phyloP scores from a whole-genome alignment of 2,888 invertebrate genomes.

The Eustalomyia histrio region DNA sequence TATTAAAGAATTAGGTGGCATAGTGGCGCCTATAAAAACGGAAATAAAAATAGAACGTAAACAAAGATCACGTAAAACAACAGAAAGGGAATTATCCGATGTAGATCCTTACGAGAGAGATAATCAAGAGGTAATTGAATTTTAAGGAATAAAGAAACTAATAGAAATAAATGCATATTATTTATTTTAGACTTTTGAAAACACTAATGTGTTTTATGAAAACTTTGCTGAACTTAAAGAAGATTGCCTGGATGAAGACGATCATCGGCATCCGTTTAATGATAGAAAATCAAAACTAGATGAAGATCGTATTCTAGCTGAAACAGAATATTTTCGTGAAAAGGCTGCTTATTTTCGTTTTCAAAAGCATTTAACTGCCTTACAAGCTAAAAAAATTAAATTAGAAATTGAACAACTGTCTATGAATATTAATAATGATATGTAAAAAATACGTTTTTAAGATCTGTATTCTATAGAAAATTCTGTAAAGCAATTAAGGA shows the following conservation, averaged over 20 bases:
- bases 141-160: conserved; percentile 34
- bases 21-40: neutral
- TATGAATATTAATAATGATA: neutral
- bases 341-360: conserved; percentile 73
- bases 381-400: conserved; percentile 71
- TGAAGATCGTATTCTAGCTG: conserved; percentile 71
- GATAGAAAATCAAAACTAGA: conserved; percentile 51
- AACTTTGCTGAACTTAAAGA: conserved; percentile 34
- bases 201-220: conserved; percentile 26
- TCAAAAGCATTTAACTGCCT: conserved; percentile 72
- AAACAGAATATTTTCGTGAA: conserved; percentile 73
- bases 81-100: conserved; percentile 25
- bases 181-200: conserved; percentile 29
- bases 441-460: neutral
- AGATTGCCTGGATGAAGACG: conserved; percentile 8
- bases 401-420: conserved; percentile 66
- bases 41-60: conserved; percentile 10
- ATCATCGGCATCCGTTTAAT: conserved; percentile 7
- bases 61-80: neutral
- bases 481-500: too few relatives aligned
- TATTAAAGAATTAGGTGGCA: conserved; percentile 5
- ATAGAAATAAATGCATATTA: neutral
- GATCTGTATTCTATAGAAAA: too few relatives aligned
- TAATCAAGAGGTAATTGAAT: conserved; percentile 39
- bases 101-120: conserved; percentile 34